A percentile compares a stretch with the other conserved stretches of the same genome.
Evolutionary conservation across 2,888 invertebrate genomes (phyloP).

Genomic region (Conus canariensis): DNA sequence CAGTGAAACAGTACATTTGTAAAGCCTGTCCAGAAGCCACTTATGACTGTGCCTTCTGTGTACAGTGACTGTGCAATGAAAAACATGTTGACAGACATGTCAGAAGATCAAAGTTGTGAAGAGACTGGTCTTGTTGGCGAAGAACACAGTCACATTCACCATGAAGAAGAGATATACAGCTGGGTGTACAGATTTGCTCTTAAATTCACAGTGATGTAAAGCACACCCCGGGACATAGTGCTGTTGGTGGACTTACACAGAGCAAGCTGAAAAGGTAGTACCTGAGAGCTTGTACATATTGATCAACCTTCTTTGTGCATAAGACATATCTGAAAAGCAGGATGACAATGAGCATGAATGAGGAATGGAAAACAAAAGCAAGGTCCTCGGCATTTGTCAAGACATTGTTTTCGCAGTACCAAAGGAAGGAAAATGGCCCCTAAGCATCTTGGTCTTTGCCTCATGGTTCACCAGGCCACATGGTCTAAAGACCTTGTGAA

Average conservation of each 20-base stretch:
- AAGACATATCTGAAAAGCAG: neutral
- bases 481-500: neutral
- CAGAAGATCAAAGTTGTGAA: neutral
- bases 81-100: neutral
- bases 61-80: neutral
- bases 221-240: too few species aligned
- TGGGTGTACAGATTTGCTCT: constrained; percentile 3
- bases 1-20: neutral
- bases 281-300: neutral
- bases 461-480: neutral
- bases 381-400: neutral
- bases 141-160: neutral
- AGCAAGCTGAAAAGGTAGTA: neutral
- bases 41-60: neutral
- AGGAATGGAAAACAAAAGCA: neutral
- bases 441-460: neutral
- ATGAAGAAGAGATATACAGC: neutral
- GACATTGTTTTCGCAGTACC: neutral
- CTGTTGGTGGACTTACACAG: neutral
- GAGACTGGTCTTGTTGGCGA: neutral
- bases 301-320: neutral
- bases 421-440: neutral
- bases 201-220: neutral
- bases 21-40: neutral
- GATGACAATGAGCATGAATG: neutral